Conservation (phyloP, 2,888 invertebrate genomes). For the Sinelater perroti region DNA sequence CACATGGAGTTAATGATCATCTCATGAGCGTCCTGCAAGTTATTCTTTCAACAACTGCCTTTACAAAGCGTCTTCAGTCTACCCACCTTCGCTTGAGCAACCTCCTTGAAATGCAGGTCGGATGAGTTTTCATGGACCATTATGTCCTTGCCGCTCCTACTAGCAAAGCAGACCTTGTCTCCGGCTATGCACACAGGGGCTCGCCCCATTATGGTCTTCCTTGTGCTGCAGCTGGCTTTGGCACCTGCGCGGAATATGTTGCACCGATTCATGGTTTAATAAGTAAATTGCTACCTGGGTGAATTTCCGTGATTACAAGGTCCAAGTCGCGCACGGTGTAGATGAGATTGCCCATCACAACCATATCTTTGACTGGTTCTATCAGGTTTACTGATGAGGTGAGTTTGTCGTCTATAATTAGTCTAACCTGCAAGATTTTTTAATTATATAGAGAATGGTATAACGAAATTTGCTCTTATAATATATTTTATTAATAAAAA, state of each 20-base stretch:
- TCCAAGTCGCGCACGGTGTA: slow-evolving; percentile 71
- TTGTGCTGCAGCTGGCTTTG: slow-evolving; percentile 49
- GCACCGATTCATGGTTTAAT: too few species aligned
- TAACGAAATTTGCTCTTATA: too few species aligned
- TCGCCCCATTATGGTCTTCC: slow-evolving; percentile 64
- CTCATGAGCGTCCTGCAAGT: slow-evolving; percentile 54
- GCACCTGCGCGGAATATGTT: slow-evolving; percentile 41
- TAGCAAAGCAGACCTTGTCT: slow-evolving; percentile 61
- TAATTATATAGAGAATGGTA: too few species aligned
- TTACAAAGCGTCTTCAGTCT: neutral
- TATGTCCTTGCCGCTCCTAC: slow-evolving; percentile 66
- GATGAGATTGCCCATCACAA: slow-evolving; percentile 63
- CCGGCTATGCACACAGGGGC: slow-evolving; percentile 65
- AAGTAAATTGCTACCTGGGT: slow-evolving; percentile 59
- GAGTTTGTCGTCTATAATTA: slow-evolving; percentile 64
- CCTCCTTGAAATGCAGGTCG: slow-evolving; percentile 62
- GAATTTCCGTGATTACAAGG: slow-evolving; percentile 67
- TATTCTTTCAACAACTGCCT: neutral
- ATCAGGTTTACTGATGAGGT: slow-evolving; percentile 65
- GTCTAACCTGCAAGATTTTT: slow-evolving; percentile 65
- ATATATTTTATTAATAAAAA: too few species aligned
- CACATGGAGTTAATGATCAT: slow-evolving; percentile 57
- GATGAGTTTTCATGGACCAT: slow-evolving; percentile 64
- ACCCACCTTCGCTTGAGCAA: slow-evolving; percentile 65
- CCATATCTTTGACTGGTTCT: slow-evolving; percentile 72